These are phyloP conservation scores for Petrosia ficiformis DNA, from an alignment of 37 sponge, comb jelly and placozoan genomes.

Conservation along the genomic window DNA sequence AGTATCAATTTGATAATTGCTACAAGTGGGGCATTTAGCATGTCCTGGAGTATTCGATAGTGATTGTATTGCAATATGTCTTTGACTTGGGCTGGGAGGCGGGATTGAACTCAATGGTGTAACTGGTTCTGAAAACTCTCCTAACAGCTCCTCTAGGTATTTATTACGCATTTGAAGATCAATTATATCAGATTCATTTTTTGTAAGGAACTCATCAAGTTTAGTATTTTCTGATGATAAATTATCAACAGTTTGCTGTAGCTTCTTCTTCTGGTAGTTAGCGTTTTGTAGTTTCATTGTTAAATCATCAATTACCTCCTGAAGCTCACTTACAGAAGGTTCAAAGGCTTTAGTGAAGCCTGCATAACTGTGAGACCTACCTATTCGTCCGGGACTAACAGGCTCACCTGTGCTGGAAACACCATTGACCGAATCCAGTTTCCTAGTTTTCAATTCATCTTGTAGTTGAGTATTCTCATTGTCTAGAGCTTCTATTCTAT, in stretches of 20 bases:
- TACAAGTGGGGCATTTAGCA: background rate
- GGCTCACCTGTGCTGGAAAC: background rate
- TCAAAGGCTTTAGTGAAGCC: background rate
- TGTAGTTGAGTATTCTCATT: background rate
- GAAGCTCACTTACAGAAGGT: background rate
- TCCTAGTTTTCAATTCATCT: background rate
- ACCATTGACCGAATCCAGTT: background rate
- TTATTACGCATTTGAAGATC: constrained; percentile 4
- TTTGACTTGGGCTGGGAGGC: background rate
- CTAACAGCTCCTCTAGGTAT: background rate
- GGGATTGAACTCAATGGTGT: background rate
- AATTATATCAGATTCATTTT: constrained; percentile 11
- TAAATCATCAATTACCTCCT: constrained; percentile 26
- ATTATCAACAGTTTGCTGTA: constrained; percentile 9
- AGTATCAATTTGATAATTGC: too few species aligned
- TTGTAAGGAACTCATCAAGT: constrained; percentile 16
- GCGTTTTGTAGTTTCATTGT: constrained; percentile 29
- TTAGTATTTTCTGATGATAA: constrained; percentile 24
- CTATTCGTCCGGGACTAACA: too few species aligned
- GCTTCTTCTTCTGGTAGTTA: constrained; percentile 27
- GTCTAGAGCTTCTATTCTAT: constrained; percentile 15
- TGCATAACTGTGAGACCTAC: too few species aligned
- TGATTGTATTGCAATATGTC: too few species aligned
- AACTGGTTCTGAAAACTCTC: background rate
- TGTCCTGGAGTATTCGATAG: too few species aligned